Percentiles rank a stretch among this genome's conserved stretches.
These are phyloP conservation scores for Cyanistes caeruleus DNA, from an alignment of 2,113 vertebrate genomes.

Conservation along the genomic window DNA sequence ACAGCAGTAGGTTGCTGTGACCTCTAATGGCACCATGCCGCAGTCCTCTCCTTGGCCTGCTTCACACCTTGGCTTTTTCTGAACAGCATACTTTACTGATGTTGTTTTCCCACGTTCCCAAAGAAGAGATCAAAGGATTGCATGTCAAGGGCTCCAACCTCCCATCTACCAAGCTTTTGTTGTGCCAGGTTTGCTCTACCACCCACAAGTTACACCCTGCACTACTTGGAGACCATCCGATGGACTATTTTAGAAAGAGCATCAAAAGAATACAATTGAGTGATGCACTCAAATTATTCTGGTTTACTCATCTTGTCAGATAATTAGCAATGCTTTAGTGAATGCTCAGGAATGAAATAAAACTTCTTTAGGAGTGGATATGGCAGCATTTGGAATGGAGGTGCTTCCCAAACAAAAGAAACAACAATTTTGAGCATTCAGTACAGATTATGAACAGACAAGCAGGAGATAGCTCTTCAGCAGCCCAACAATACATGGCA, in stretches of 20 bases:
- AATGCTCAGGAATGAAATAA: background rate
- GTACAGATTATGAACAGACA: background rate
- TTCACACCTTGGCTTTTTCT: background rate
- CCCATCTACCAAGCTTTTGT: background rate
- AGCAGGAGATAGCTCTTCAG: background rate
- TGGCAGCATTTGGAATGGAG: background rate
- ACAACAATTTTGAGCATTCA: background rate
- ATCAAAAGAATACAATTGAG: background rate
- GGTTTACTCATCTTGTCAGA: background rate
- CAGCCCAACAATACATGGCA: background rate
- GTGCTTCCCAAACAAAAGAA: background rate
- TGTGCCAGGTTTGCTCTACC: conserved; percentile 13
- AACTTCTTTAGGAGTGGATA: background rate
- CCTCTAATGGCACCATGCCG: conserved; percentile 36
- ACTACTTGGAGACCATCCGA: background rate
- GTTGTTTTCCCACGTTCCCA: background rate
- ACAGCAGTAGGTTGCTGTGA: conserved; percentile 28
- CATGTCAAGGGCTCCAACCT: background rate
- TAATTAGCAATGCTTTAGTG: background rate
- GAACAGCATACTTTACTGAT: background rate
- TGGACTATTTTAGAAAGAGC: background rate
- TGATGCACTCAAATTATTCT: background rate
- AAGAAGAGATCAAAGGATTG: conserved; percentile 20
- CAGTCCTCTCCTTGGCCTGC: conserved; percentile 12
- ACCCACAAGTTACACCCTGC: background rate